Percentiles rank a stretch among this genome's conserved stretches.
These are phyloP conservation scores for Frieseomelitta varia DNA, from an alignment of 1,140 invertebrate genomes.

Conservation along the genomic window DNA sequence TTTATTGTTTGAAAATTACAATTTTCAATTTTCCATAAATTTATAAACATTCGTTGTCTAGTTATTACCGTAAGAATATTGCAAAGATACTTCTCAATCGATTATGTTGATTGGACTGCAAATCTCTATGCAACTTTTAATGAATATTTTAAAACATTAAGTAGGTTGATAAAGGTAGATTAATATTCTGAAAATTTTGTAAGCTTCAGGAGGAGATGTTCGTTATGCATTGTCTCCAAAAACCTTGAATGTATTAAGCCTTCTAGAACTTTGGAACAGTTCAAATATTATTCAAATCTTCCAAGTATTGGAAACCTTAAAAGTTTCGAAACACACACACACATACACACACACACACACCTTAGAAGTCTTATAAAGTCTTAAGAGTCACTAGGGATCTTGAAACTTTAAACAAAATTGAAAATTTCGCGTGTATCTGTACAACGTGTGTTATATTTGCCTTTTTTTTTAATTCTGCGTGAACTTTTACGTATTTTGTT, in stretches of 20 bases:
- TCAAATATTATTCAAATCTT: conserved; percentile 50
- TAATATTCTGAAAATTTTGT: background rate
- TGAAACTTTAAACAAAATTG: conserved; percentile 46
- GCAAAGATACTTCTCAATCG: too few relatives aligned
- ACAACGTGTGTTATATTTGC: background rate
- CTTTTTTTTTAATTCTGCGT: background rate
- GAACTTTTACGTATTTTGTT: background rate
- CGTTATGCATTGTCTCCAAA: conserved; percentile 3
- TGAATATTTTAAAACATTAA: background rate
- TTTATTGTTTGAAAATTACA: too few relatives aligned
- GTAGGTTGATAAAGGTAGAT: too few relatives aligned
- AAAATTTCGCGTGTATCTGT: conserved; percentile 17
- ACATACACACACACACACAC: background rate
- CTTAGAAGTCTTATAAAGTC: conserved; percentile 36
- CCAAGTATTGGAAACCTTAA: conserved; percentile 33
- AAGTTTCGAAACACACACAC: conserved; percentile 1
- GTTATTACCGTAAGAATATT: too few relatives aligned
- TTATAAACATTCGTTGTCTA: too few relatives aligned
- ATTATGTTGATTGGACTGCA: too few relatives aligned
- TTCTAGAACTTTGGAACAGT: conserved; percentile 25
- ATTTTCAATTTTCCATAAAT: too few relatives aligned
- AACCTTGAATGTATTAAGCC: conserved; percentile 4
- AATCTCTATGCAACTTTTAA: background rate
- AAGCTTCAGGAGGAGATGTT: background rate
- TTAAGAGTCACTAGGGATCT: conserved; percentile 21